A percentile compares a stretch with the other conserved stretches of the same genome.
These are phyloP conservation scores for Ceyx margarethae DNA, from an alignment of 2,113 vertebrate genomes.

Conservation along the genomic window DNA sequence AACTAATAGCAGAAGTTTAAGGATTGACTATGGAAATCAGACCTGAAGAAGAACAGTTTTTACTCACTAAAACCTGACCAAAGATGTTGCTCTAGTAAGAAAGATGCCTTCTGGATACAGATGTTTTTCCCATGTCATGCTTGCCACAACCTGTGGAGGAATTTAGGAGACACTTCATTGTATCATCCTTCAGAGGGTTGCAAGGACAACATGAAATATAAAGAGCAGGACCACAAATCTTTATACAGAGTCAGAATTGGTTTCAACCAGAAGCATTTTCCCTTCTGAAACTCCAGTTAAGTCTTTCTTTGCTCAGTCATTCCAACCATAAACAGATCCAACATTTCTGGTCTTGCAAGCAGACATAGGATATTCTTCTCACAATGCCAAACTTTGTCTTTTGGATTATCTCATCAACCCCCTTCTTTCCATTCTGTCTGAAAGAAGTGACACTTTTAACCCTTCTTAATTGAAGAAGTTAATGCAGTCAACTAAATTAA, in stretches of 20 bases:
- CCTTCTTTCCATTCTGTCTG: background rate
- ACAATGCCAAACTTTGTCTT: accelerated
- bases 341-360: background rate
- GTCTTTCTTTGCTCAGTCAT: background rate
- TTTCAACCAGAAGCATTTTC: background rate
- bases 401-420: background rate
- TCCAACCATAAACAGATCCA: background rate
- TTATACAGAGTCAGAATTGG: background rate
- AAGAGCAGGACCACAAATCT: background rate
- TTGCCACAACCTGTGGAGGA: background rate
- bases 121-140: background rate
- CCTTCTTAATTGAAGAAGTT: background rate
- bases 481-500: background rate
- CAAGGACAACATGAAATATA: background rate
- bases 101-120: background rate
- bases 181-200: background rate
- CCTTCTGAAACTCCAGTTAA: background rate
- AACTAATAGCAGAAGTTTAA: background rate
- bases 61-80: background rate
- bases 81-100: background rate
- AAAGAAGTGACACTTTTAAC: background rate
- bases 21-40: background rate
- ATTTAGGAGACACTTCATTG: background rate
- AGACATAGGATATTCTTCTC: background rate
- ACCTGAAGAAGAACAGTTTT: background rate